Base-by-base conservation (phyloP, 2,113 vertebrate genomes). In the Lepisosteus osseus region DNA sequence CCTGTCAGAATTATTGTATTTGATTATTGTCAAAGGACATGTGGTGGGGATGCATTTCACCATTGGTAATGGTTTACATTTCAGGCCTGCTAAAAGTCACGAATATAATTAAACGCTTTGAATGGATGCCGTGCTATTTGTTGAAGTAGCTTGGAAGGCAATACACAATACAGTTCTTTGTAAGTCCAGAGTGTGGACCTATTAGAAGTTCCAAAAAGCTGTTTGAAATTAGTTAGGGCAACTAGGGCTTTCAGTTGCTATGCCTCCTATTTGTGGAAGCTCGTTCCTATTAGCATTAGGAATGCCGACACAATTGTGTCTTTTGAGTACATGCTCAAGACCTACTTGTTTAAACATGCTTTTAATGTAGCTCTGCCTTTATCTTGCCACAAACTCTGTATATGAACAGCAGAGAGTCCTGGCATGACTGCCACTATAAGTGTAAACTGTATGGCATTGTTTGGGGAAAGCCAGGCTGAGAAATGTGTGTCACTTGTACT, bases 231-330 rank as follows among this genome's bases (percentile, higher is more conserved):
- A 54, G 65, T 45, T 54, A 9, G 47, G 65, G 65, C 17, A 13
- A 44, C 64, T 14, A 44, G 64, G 64, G 64, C 65, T 6, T 3
- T 14, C n/a, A 29, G 66, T 68, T 40, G 47, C 66, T 51, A 54
- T 68, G 64, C 66, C 65, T 54, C 65, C 45, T 54, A 47, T 67
- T 13, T 15, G 45, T 54, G 45, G 65, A 67, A 67, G 44, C 44
- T 7, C 6, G 45, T 4, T 51, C n/a, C 45, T 17, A 7, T 51
- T n/a, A 17, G 12, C 65, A 1, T 17, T 15, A 14, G 65, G 65
- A 6, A 47, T 7, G 6, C n/a, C 41, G 14, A 4, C 29, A 44
- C 41, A 44, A 43, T 65, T 44, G 64, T 12, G 5, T 4, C n/a
- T 15, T 15, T 54, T 51, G 9, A 51, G 65, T 45, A 51, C 6